These are phyloP conservation scores for Melangyna quadrimaculata DNA, from an alignment of 2,888 invertebrate genomes.

Conservation along the genomic window DNA sequence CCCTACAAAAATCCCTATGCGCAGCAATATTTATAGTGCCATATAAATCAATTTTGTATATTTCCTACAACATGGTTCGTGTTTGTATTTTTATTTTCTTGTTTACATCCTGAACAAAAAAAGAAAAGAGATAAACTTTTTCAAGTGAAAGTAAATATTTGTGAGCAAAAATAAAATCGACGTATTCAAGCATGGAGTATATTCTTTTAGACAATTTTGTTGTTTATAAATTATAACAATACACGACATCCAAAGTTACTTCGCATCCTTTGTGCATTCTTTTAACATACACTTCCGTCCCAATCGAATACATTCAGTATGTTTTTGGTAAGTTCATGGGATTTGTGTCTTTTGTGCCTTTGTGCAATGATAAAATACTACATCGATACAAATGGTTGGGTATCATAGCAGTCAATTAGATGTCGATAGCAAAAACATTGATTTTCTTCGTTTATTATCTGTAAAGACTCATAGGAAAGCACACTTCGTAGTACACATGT, in stretches of 20 bases:
- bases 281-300: not conserved
- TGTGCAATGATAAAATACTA: not conserved
- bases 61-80: not conserved
- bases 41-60: not conserved
- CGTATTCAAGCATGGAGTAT: not conserved
- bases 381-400: not conserved
- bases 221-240: not conserved
- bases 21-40: not conserved
- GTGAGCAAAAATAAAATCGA: not conserved
- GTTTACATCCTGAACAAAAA: constrained; percentile 2
- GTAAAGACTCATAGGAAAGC: no score
- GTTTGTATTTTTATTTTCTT: not conserved
- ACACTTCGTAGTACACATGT: no score
- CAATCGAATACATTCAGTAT: not conserved
- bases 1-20: not conserved
- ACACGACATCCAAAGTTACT: not conserved
- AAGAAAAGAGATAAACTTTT: not conserved
- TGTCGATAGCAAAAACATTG: not conserved
- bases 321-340: not conserved
- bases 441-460: no score
- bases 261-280: not conserved
- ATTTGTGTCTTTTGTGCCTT: not conserved
- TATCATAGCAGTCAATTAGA: not conserved
- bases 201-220: not conserved
- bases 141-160: not conserved